A percentile compares a stretch with the other conserved stretches of the same genome.
phyloP scores from a whole-genome alignment of 2,888 invertebrate genomes.

The Coenonympha glycerion region DNA sequence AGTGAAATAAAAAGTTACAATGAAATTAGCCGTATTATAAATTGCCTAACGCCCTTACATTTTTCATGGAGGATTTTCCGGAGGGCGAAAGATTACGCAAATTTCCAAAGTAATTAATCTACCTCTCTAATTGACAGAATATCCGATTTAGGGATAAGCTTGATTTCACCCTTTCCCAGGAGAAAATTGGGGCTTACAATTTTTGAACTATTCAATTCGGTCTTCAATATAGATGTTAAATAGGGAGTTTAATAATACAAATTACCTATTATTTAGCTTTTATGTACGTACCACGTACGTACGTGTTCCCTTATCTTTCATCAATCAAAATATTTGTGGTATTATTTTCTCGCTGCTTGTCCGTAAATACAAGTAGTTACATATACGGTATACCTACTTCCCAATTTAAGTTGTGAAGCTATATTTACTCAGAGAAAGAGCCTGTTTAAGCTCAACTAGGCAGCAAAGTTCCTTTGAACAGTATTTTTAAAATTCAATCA shows the following conservation, averaged over 20 bases:
- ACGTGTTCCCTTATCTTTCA: no score
- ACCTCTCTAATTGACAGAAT: slow-evolving; percentile 36
- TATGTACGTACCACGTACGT: no score
- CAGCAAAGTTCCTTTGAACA: neutral
- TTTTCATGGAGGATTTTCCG: slow-evolving; percentile 17
- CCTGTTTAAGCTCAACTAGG: no score
- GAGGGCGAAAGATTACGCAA: slow-evolving; percentile 24
- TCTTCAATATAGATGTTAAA: neutral
- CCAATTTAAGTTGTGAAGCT: no score
- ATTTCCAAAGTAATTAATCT: slow-evolving; percentile 35
- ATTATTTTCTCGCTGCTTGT: no score
- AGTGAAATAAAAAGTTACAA: slow-evolving; percentile 1
- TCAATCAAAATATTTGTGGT: no score
- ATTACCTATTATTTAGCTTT: neutral
- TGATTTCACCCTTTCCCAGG: slow-evolving; percentile 21
- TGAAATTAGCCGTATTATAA: slow-evolving; percentile 19
- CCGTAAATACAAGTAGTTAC: no score
- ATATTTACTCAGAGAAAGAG: no score
- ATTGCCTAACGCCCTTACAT: slow-evolving; percentile 18
- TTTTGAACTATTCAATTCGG: slow-evolving; percentile 6
- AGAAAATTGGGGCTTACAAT: neutral
- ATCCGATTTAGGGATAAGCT: slow-evolving; percentile 33
- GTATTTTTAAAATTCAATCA: neutral
- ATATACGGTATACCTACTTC: no score
- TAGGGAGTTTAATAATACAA: neutral